Evolutionary conservation across 2,797 vertebrate genomes (phyloP).

Genomic region (Craterocephalus amniculus): DNA sequence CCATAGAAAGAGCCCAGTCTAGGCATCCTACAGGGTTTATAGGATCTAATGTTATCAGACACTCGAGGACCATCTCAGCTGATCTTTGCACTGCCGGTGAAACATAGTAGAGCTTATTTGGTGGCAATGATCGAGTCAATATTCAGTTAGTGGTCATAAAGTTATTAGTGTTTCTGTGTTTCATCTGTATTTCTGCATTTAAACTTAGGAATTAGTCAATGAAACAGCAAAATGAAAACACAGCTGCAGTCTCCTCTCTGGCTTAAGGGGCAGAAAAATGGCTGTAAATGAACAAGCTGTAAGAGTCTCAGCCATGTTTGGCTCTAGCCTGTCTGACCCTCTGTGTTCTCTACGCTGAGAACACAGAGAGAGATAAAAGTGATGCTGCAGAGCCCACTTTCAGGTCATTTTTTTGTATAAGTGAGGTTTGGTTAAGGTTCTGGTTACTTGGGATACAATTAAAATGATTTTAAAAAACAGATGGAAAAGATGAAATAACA

Average conservation of each 20-base stretch:
- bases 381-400: conserved; percentile 17
- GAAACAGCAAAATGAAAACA: not conserved
- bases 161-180: not conserved
- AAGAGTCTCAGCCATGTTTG: conserved; percentile 14
- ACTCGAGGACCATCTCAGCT: not conserved
- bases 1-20: not conserved
- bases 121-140: not conserved
- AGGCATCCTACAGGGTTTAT: not conserved
- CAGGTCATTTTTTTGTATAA: not conserved
- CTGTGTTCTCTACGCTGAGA: conserved; percentile 13
- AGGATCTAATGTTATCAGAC: not conserved
- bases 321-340: not conserved
- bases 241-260: not conserved
- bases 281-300: conserved; percentile 12
- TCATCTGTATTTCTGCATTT: not conserved
- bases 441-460: conserved; percentile 6
- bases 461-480: conserved; percentile 11
- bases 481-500: conserved; percentile 4
- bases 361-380: not conserved
- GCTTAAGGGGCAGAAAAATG: conserved; percentile 15
- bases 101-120: not conserved
- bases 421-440: conserved; percentile 13
- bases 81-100: not conserved
- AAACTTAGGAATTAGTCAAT: not conserved
- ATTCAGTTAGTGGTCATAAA: not conserved